These are phyloP conservation scores for Pandemis heparana DNA, from an alignment of 2,888 invertebrate species.

Conservation along the genomic window DNA sequence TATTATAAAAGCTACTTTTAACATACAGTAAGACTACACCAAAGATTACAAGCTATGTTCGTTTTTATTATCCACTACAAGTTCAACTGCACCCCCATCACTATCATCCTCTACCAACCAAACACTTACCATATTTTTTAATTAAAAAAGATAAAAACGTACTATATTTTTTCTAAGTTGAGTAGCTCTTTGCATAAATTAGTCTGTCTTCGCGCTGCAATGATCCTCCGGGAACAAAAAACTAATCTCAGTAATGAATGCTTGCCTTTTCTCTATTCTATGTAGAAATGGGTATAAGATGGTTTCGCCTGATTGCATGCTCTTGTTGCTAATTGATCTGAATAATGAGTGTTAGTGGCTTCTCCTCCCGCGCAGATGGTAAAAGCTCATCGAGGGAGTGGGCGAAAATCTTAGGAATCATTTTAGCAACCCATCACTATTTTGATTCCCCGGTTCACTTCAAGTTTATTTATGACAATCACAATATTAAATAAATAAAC, in stretches of 20 bases:
- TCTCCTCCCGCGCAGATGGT: too few relatives aligned
- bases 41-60: not conserved
- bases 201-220: slow-evolving; percentile 22
- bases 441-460: too few relatives aligned
- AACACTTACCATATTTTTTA: slow-evolving; percentile 29
- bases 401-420: too few relatives aligned
- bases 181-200: slow-evolving; percentile 42
- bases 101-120: not conserved
- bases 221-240: slow-evolving; percentile 34
- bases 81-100: not conserved
- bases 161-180: slow-evolving; percentile 27
- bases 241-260: slow-evolving; percentile 36
- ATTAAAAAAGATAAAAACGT: slow-evolving; percentile 35
- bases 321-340: not conserved
- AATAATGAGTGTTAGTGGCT: not conserved
- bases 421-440: too few relatives aligned
- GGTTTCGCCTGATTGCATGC: not conserved
- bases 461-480: too few relatives aligned
- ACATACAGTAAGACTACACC: not conserved
- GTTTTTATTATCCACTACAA: not conserved
- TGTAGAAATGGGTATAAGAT: slow-evolving; percentile 2
- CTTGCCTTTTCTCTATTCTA: slow-evolving; percentile 24
- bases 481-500: too few relatives aligned
- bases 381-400: too few relatives aligned
- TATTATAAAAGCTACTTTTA: not conserved